Conservation (phyloP, 1,140 invertebrate species). For the Ctenoplectra terminalis region DNA sequence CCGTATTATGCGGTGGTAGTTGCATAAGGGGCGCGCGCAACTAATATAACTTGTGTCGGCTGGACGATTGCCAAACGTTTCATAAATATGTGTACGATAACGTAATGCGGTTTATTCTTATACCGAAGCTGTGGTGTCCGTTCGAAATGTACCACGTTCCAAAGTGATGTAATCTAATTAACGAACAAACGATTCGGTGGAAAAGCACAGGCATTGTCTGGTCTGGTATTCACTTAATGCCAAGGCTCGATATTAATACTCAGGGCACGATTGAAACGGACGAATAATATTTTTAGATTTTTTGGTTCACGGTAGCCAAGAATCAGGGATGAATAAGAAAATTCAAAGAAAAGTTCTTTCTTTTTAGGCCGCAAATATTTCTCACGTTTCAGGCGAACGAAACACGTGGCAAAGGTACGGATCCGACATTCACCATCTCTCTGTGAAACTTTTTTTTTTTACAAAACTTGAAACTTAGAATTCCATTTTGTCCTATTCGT, state of each 20-base stretch:
- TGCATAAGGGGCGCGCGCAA: slow-evolving; percentile 55
- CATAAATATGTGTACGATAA: slow-evolving; percentile 67
- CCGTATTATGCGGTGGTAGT: slow-evolving; percentile 38
- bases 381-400: too few species aligned
- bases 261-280: neutral
- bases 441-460: neutral
- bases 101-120: slow-evolving; percentile 66
- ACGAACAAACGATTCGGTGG: slow-evolving; percentile 13
- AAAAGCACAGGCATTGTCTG: slow-evolving; percentile 19
- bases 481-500: neutral
- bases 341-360: neutral
- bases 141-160: slow-evolving; percentile 34
- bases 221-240: neutral
- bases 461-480: neutral
- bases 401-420: too few species aligned
- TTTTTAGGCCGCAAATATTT: too few species aligned
- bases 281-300: neutral
- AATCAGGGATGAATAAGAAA: neutral
- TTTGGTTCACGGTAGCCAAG: neutral
- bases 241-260: neutral
- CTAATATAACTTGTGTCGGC: slow-evolving; percentile 55
- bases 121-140: slow-evolving; percentile 42
- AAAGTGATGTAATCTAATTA: slow-evolving; percentile 38
- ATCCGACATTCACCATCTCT: neutral
- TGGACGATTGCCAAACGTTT: slow-evolving; percentile 63